Evolutionary conservation across 2,113 vertebrate species (phyloP), one percentile per base, ranked within the genome.

Genomic region (Lagopus muta): DNA sequence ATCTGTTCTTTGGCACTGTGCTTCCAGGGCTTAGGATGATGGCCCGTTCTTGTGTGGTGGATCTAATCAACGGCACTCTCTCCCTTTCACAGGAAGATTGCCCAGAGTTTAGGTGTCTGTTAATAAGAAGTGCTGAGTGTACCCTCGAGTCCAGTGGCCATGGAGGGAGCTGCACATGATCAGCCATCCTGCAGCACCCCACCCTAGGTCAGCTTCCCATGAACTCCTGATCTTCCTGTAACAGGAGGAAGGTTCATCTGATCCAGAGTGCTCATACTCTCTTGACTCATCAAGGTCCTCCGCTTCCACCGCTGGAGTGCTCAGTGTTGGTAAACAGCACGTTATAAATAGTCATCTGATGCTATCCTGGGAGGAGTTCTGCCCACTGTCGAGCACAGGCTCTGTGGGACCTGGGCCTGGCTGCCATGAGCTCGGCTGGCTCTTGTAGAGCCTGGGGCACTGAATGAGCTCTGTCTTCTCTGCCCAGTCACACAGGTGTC

Each of bases 271-370:
- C 87, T 95, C 67, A 32, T 80, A 36, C 24, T 83, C 13, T 22
- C 18, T 83, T 91, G 88, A 91, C 73, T 91, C 43, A 90, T 95
- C 52, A 75, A 75, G 3, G 0, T 90, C 72, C 82, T 91, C 65
- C 0, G 2, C 69, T 88, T 90, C 65, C 57, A 88, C 27, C 1
- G 1, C 42, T 50, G 36, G 52, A 27, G 47, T 14, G 6, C 47
- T 88, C 80, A 24, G 73, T 94, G 79, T 90, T 94, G 65, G 93
- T 93, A 96, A 96, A 96, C 76, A 95, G 52, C 24, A 7, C 27
- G 54, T 91, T 96, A 94, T 91, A 92, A 96, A 95, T 86, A 96
- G 80, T 43, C 27, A 86, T 25, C 66, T 58, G 73, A 48, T 95
- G 86, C 88, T 95, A 88, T 86, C 48, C 22, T 57, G 30, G 40